Base-by-base conservation (phyloP, 2,888 invertebrate genomes). In the Dynastes tityus region DNA sequence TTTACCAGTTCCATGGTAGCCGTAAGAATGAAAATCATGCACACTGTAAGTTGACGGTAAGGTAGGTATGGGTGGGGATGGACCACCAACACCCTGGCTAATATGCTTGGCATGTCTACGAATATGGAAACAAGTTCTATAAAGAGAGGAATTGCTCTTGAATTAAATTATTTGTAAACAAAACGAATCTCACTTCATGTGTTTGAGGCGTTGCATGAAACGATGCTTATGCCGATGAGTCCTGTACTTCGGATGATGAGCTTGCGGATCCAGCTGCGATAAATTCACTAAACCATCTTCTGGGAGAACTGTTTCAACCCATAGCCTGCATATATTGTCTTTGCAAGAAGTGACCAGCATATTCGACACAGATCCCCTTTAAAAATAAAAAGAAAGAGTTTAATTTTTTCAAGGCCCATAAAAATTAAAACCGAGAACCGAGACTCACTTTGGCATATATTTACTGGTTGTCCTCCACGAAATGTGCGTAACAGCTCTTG, bases 401-500 rank as follows among this genome's bases (percentile, higher is more conserved):
- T 13, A 49, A 68, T 16, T 37, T 27, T 78, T 70, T 16, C 11
- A 29, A 27, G 0, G 67, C 49, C 8, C 2, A 45, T 45, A 45
- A 45, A 11, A 45, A 11, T 45, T 45, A 45, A 45, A 0, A 45
- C 11, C 80, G 3, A 16, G 13, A 88, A 45, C 11, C 80, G 3
- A 16, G 13, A 88, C 91, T 90, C 90, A 97, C 96, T 97, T 97
- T 74, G 99, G 98, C 98, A 99, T 98, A 86, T 98, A 99, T 90
- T 98, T 98, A 91, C 99, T 99, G 71, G 99, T 99, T 89, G 97
- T 97, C 82, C 99, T 92, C 99, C 99, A 99, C 71, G 98, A 97
- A 82, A 99, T 92, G 85, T 98, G 98, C 13, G 97, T 98, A 68
- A 99, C 97, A 65, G 98, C 97, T 76, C 98, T 92, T 1, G 99